A percentile compares a stretch with the other conserved stretches of the same genome.
Conservation (phyloP, 2,888 invertebrate species). For the Eilema depressum region DNA sequence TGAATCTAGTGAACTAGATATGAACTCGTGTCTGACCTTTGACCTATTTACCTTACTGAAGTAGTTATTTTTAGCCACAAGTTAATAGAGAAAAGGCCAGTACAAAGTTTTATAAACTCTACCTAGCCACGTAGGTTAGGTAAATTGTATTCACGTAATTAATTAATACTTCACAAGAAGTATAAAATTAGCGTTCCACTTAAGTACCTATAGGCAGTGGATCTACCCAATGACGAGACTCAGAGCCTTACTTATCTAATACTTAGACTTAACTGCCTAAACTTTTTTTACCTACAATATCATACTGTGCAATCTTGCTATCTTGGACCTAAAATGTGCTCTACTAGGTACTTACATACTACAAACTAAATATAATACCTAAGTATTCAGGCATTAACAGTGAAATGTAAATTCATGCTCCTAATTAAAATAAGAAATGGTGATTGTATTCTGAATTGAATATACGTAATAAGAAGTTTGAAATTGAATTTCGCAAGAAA, state of each 20-base stretch:
- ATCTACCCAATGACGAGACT: no score
- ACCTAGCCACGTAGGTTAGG: fast-evolving
- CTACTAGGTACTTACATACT: neutral
- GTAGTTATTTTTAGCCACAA: neutral
- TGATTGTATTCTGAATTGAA: neutral
- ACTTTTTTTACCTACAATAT: no score
- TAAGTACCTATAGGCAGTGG: no score
- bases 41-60: neutral
- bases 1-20: neutral
- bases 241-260: neutral
- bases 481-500: neutral
- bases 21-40: neutral
- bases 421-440: neutral
- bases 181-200: neutral
- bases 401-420: neutral
- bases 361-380: neutral
- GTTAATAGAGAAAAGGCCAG: neutral
- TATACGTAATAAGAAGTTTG: neutral
- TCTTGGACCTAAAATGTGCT: neutral
- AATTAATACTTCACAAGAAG: neutral
- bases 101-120: neutral
- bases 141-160: neutral
- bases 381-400: no score
- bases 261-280: neutral
- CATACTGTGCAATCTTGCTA: no score